Evolutionary conservation across 2,797 vertebrate species (phyloP).

Genomic region (Tauraco hartlaubi): DNA sequence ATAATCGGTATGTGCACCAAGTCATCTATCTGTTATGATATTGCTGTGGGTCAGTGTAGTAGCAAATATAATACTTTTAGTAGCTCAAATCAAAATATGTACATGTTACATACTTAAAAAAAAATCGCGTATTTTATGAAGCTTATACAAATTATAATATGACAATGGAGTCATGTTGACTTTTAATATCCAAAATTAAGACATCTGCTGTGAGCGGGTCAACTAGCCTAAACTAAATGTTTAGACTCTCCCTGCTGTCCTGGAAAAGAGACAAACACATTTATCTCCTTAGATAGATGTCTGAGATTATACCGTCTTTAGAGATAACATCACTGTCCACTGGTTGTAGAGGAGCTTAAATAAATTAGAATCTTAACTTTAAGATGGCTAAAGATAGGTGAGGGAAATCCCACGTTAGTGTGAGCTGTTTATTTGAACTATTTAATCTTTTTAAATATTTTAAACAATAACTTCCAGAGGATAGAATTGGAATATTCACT

Average conservation of each 20-base stretch:
- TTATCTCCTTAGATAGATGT: not conserved
- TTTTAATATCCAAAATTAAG: not conserved
- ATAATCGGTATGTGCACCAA: not conserved
- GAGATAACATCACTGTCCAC: not conserved
- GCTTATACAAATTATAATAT: not conserved
- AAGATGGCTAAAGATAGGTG: not conserved
- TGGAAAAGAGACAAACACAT: not conserved
- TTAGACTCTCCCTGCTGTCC: not conserved
- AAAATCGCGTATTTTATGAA: not conserved
- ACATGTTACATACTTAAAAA: not conserved
- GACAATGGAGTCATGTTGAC: not conserved
- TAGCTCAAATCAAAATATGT: not conserved
- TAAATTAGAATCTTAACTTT: not conserved
- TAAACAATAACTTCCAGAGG: not conserved
- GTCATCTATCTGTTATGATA: not conserved
- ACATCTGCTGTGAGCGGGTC: not conserved
- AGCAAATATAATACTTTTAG: not conserved
- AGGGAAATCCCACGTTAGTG: not conserved
- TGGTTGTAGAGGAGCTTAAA: not conserved
- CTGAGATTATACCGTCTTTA: not conserved
- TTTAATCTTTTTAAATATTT: not conserved
- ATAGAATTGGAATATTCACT: not conserved
- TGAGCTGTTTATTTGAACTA: not conserved
- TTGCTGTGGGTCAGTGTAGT: not conserved
- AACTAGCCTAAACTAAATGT: not conserved